Percentiles rank a stretch among this genome's conserved stretches.
Evolutionary conservation across 2,797 vertebrate species (phyloP).

Genomic region (Periophthalmus magnuspinnatus): DNA sequence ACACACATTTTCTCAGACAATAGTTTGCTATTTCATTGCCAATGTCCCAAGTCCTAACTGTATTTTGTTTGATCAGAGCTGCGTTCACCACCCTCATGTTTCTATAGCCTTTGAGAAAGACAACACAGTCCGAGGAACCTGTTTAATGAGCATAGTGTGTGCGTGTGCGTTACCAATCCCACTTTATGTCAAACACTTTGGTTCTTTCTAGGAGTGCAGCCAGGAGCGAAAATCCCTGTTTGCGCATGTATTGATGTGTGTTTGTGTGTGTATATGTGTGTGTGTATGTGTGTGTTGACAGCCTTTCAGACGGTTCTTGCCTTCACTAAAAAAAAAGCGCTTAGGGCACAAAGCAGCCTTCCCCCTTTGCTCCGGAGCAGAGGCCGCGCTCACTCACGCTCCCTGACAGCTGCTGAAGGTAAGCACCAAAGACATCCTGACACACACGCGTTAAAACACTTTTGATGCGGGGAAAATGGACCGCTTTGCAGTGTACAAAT

Average conservation of each 20-base stretch:
- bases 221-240: slow-evolving; percentile 62
- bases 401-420: slow-evolving; percentile 81
- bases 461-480: slow-evolving; percentile 82
- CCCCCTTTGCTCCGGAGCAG: slow-evolving; percentile 69
- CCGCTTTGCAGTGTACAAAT: slow-evolving; percentile 81
- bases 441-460: slow-evolving; percentile 75
- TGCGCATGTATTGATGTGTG: slow-evolving; percentile 60
- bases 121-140: slow-evolving; percentile 61
- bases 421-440: slow-evolving; percentile 83
- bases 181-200: slow-evolving; percentile 68
- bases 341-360: slow-evolving; percentile 79
- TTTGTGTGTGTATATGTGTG: slow-evolving; percentile 67
- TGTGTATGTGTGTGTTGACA: slow-evolving; percentile 60
- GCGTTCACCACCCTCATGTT: slow-evolving; percentile 61
- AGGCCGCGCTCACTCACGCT: slow-evolving; percentile 68
- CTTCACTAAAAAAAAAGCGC: slow-evolving; percentile 71
- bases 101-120: slow-evolving; percentile 66
- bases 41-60: slow-evolving; percentile 59
- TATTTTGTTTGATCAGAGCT: slow-evolving; percentile 64
- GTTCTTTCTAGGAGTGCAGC: slow-evolving; percentile 67
- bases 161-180: slow-evolving; percentile 43
- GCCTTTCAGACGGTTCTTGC: slow-evolving; percentile 80
- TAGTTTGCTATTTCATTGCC: slow-evolving; percentile 48
- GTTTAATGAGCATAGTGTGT: slow-evolving; percentile 68
- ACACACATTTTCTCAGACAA: slow-evolving; percentile 44